Evolutionary conservation across 2,797 vertebrate species (phyloP).

Genomic region (Prunella strophiata): DNA sequence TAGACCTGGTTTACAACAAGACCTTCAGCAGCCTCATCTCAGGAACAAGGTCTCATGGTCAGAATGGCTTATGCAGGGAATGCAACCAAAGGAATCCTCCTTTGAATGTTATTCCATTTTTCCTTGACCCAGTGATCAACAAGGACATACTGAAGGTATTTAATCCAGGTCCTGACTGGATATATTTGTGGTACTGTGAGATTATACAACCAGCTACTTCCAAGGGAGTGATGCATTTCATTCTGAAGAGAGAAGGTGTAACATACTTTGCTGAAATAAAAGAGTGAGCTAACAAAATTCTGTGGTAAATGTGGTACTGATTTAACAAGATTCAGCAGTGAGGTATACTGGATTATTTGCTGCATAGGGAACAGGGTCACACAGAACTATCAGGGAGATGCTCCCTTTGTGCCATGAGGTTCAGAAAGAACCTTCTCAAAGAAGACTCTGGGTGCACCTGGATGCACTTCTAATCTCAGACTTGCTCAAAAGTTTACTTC

Average conservation of each 20-base stretch:
- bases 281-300: neutral
- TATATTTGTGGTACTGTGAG: neutral
- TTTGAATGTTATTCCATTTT: neutral
- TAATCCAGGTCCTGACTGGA: neutral
- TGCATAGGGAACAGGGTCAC: neutral
- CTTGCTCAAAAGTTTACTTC: neutral
- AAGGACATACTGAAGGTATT: neutral
- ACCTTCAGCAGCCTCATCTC: neutral
- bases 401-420: accelerated
- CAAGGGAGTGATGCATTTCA: neutral
- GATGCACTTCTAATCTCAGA: too few species aligned
- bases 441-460: neutral
- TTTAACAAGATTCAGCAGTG: accelerated
- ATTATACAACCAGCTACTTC: neutral
- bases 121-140: neutral
- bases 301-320: neutral
- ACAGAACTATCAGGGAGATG: accelerated
- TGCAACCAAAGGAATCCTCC: neutral
- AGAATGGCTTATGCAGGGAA: neutral
- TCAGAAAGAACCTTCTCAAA: neutral
- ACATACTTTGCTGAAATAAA: neutral
- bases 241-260: neutral
- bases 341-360: neutral
- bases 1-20: neutral
- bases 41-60: neutral